Evolutionary conservation across 1,140 invertebrate genomes (phyloP).

Genomic region (Oppia nitens): DNA sequence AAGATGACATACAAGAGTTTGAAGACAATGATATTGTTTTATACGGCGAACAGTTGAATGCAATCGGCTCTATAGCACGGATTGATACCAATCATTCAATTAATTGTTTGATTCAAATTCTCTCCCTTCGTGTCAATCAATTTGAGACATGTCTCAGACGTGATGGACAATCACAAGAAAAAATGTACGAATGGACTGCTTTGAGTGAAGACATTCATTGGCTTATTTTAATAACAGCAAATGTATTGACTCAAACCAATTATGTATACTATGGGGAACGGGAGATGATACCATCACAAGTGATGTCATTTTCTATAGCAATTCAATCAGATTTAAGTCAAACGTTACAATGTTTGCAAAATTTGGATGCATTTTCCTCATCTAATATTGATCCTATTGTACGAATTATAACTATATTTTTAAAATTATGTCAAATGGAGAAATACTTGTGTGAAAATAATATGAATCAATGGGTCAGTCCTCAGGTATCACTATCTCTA

Average conservation of each 20-base stretch:
- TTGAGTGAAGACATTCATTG: constrained; percentile 67
- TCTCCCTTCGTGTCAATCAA: constrained; percentile 2
- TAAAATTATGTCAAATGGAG: constrained; percentile 49
- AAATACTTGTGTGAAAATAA: constrained; percentile 42
- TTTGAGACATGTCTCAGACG: constrained; percentile 1
- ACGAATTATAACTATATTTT: constrained; percentile 43
- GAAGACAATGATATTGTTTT: constrained; percentile 13
- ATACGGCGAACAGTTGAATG: constrained; percentile 9
- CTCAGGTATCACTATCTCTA: constrained; percentile 54
- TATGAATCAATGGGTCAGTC: constrained; percentile 47
- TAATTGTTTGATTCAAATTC: constrained; percentile 2
- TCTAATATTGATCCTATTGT: constrained; percentile 42
- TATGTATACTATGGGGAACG: constrained; percentile 62
- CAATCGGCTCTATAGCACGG: constrained; percentile 13
- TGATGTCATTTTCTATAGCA: constrained; percentile 45
- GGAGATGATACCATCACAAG: constrained; percentile 51
- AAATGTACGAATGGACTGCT: constrained; percentile 14
- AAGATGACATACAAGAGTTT: constrained; percentile 13
- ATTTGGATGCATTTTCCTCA: constrained; percentile 25
- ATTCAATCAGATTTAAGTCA: constrained; percentile 39
- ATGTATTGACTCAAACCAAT: constrained; percentile 47
- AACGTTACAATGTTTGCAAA: constrained; percentile 40
- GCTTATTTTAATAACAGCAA: constrained; percentile 48
- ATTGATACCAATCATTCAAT: constrained; percentile 6
- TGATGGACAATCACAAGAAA: background rate